These are phyloP conservation scores for Nyctalus aviator DNA, from an alignment of 2,797 vertebrate genomes.

Conservation along the genomic window DNA sequence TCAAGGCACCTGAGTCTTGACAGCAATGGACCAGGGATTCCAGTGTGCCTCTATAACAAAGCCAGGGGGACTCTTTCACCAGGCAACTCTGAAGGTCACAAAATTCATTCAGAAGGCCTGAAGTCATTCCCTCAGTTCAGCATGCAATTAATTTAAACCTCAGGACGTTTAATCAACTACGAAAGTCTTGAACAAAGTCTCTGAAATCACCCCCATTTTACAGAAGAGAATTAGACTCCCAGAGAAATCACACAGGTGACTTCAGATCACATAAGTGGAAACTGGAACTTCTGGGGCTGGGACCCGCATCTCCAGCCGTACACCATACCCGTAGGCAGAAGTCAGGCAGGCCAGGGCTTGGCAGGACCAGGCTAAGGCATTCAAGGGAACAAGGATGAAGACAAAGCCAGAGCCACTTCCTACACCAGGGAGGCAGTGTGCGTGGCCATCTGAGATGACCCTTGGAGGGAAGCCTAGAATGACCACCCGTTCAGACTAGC, in stretches of 20 bases:
- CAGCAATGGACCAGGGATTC: not conserved
- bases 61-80: not conserved
- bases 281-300: not conserved
- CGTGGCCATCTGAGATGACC: not conserved
- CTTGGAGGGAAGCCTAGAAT: not conserved
- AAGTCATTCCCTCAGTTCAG: conserved; percentile 3
- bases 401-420: not conserved
- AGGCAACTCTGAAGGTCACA: not conserved
- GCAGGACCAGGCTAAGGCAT: not conserved
- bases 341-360: not conserved
- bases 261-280: conserved; percentile 1
- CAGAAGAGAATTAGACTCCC: conserved; percentile 1
- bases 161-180: not conserved
- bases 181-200: conserved; percentile 17
- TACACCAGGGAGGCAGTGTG: not conserved
- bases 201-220: not conserved
- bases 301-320: not conserved
- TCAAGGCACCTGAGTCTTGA: not conserved
- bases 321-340: not conserved
- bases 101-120: conserved; percentile 1
- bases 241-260: conserved; percentile 7
- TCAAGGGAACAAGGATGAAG: not conserved
- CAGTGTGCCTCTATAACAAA: not conserved
- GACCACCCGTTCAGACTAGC: not conserved
- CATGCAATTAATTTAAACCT: not conserved